Evolutionary conservation across 2,797 vertebrate species (phyloP).

Genomic region (Oryzias dopingdopingensis): DNA sequence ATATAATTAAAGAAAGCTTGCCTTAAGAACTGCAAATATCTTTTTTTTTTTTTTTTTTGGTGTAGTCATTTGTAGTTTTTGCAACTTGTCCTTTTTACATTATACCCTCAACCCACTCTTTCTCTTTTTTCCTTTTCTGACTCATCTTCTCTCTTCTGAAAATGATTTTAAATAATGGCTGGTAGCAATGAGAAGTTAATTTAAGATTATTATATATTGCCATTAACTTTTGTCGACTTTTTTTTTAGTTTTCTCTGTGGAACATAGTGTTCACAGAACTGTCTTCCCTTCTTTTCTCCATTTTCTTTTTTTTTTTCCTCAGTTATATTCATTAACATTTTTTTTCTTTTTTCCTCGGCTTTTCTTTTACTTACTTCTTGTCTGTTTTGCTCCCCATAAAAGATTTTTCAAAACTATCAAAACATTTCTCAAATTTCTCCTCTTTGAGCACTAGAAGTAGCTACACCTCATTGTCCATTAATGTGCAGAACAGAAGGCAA

Average conservation of each 20-base stretch:
- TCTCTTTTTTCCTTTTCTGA: constrained; percentile 41
- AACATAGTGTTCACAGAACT: too few relatives aligned
- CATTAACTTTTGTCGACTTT: constrained; percentile 84
- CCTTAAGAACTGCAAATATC: constrained; percentile 45
- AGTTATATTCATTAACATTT: constrained; percentile 37
- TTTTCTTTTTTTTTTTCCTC: constrained; percentile 48
- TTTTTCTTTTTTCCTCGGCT: constrained; percentile 32
- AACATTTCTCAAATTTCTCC: constrained; percentile 50
- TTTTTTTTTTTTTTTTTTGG: constrained; percentile 57
- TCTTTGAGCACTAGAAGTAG: constrained; percentile 36
- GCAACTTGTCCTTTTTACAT: constrained; percentile 75
- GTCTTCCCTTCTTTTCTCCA: constrained; percentile 35
- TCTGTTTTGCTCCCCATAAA: constrained; percentile 26
- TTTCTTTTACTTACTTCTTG: background rate
- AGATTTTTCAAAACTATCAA: constrained; percentile 39
- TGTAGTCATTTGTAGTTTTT: constrained; percentile 68
- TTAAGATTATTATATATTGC: constrained; percentile 88
- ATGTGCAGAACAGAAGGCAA: constrained; percentile 53
- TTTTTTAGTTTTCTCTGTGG: constrained; percentile 49
- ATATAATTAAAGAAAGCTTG: constrained; percentile 36
- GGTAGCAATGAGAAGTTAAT: constrained; percentile 90
- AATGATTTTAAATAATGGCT: constrained; percentile 81
- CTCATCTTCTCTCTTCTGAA: constrained; percentile 64
- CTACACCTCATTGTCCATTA: constrained; percentile 64
- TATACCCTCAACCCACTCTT: constrained; percentile 75